A percentile compares a stretch with the other conserved stretches of the same genome.
phyloP scores from a whole-genome alignment of 2,888 invertebrate species.

The Zygogramma bicolorata region DNA sequence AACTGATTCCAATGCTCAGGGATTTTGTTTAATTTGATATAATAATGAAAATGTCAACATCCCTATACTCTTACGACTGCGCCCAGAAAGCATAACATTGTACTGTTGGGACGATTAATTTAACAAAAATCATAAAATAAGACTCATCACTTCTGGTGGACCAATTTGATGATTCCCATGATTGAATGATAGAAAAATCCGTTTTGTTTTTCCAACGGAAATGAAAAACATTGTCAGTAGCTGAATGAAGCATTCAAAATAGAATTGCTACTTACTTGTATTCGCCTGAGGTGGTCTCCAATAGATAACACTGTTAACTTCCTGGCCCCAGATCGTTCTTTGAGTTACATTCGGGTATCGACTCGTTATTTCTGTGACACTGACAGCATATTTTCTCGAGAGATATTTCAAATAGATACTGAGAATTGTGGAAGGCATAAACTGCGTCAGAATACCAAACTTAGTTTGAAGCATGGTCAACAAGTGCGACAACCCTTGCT shows the following conservation, averaged over 20 bases:
- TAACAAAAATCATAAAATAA: too few relatives aligned
- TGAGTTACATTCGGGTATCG: slow-evolving; percentile 65
- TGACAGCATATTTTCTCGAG: slow-evolving; percentile 76
- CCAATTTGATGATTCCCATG: too few relatives aligned
- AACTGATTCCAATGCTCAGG: too few relatives aligned
- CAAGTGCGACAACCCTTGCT: slow-evolving; percentile 70
- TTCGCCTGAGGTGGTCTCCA: slow-evolving; percentile 84
- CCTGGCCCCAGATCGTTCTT: slow-evolving; percentile 75
- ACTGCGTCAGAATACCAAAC: slow-evolving; percentile 73
- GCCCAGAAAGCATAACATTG: too few relatives aligned
- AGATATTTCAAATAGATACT: slow-evolving; percentile 74
- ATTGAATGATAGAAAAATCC: too few relatives aligned
- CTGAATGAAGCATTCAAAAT: background rate
- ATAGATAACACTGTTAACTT: slow-evolving; percentile 74
- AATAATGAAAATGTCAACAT: too few relatives aligned
- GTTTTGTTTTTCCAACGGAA: too few relatives aligned
- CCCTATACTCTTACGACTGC: too few relatives aligned
- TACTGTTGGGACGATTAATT: too few relatives aligned
- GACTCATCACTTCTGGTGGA: too few relatives aligned
- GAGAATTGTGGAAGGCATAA: slow-evolving; percentile 72
- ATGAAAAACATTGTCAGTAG: background rate
- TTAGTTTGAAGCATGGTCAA: slow-evolving; percentile 70
- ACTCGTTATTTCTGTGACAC: slow-evolving; percentile 72
- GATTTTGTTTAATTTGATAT: too few relatives aligned
- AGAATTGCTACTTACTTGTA: slow-evolving; percentile 71